phyloP scores from a whole-genome alignment of 2,797 vertebrate genomes.

The Prionace glauca region DNA sequence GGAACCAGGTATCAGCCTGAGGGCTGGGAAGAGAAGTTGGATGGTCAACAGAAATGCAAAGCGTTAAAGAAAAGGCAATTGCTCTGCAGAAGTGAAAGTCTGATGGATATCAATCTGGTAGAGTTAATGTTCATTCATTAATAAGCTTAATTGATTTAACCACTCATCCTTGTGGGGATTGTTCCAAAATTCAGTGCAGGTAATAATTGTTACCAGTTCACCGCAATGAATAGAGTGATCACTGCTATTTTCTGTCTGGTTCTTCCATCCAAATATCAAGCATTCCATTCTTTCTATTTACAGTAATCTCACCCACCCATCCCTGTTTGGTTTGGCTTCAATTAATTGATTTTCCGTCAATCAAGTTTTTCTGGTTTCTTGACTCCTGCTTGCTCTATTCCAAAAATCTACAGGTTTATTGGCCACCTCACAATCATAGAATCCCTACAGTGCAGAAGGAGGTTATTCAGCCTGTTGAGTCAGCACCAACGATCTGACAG shows the following conservation, averaged over 20 bases:
- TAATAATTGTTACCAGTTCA: not conserved
- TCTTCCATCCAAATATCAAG: not conserved
- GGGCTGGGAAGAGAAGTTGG: not conserved
- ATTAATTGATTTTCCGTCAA: not conserved
- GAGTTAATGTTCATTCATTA: too few relatives aligned
- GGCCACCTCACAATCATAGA: not conserved
- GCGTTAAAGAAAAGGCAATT: not conserved
- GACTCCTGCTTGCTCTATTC: not conserved
- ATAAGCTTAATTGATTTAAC: too few relatives aligned
- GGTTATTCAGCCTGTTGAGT: too few relatives aligned
- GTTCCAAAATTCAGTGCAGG: not conserved
- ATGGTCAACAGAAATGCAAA: not conserved
- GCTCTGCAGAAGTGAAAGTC: not conserved
- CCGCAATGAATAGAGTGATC: not conserved
- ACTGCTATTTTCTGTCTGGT: not conserved
- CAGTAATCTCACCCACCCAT: not conserved
- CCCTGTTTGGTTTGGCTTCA: not conserved
- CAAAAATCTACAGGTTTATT: not conserved
- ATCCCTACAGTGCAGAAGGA: too few relatives aligned
- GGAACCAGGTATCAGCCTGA: not conserved
- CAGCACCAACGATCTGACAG: too few relatives aligned
- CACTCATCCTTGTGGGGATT: not conserved
- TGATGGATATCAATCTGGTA: not conserved
- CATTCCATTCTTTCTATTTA: not conserved
- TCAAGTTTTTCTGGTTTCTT: not conserved